Evolutionary conservation across 2,888 invertebrate genomes (phyloP), one percentile per base, ranked within the genome.

Genomic region (Notodonta ziczac): DNA sequence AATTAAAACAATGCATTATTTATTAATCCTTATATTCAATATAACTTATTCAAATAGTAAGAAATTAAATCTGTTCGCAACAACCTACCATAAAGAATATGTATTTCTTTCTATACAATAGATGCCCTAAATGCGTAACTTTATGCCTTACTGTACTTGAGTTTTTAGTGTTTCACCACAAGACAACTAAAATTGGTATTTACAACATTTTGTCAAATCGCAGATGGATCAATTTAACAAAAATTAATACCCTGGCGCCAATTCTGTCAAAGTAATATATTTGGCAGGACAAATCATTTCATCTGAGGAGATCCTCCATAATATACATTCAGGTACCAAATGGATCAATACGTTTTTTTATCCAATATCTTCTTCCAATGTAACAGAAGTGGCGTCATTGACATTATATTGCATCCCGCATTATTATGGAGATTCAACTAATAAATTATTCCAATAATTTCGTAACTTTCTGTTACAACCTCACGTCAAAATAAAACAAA

Each of bases 11-110:
- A 32, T 58, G 13, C 46, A 63, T 70, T 81, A 78, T 83, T 81
- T 82, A 80, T 77, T 76, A 81, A 82, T 85, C 67, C 84, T 86
- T 89, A 86, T 89, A 88, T 85, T 89, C 76, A 84, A 83, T 84
- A 80, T 83, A 80, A 76, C 81, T 80, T 83, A 82, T 70, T 77
- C 68, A 68, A 74, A 77, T 76, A 74, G 80, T 82, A 84, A 74
- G 83, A 85, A 86, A 87, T 85, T 84, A 85, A 82, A 81, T 87
- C 83, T 85, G 80, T 84, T 79, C 75, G 78, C 78, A 86, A 85
- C 82, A 82, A 87, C 80, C 63, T 83, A 83, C 82, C 69, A 80
- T 83, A 87, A 72, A 81, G 84, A 87, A 79, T 78, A 54, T 54
- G 14, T 44, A 16, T 73, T 69, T 73, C 81, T 78, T n/a, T 85